A percentile compares a stretch with the other conserved stretches of the same genome.
phyloP scores from a whole-genome alignment of 1,140 invertebrate species.

The Pseudomyrmex sp. region DNA sequence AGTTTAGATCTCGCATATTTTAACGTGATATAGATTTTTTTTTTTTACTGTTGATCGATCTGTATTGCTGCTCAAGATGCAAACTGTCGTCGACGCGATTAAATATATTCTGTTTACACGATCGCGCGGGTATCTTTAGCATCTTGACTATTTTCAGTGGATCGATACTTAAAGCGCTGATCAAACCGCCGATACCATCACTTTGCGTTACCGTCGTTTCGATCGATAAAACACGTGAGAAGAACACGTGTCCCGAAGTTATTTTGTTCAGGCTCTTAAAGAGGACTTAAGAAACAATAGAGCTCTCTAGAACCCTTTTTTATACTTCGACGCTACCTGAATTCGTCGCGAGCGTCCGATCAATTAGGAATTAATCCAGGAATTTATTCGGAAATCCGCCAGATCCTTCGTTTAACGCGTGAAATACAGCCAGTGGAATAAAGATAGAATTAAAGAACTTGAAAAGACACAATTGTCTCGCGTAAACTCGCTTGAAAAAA shows the following conservation, averaged over 20 bases:
- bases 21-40: too few species aligned
- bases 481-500: too few species aligned
- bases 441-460: neutral
- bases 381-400: neutral
- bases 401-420: neutral
- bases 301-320: neutral
- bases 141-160: neutral
- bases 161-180: neutral
- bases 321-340: neutral
- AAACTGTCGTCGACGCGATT: neutral
- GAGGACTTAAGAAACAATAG: neutral
- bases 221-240: neutral
- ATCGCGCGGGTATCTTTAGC: neutral
- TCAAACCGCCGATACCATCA: neutral
- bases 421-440: neutral
- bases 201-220: neutral
- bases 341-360: neutral
- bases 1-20: too few species aligned
- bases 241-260: neutral
- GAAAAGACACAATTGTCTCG: too few species aligned
- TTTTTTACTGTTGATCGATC: neutral
- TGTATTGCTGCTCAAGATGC: neutral
- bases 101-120: neutral
- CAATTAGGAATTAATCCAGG: neutral
- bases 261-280: neutral